These are phyloP conservation scores for Melipona quadrifasciata DNA, from an alignment of 1,140 invertebrate species.

Conservation along the genomic window DNA sequence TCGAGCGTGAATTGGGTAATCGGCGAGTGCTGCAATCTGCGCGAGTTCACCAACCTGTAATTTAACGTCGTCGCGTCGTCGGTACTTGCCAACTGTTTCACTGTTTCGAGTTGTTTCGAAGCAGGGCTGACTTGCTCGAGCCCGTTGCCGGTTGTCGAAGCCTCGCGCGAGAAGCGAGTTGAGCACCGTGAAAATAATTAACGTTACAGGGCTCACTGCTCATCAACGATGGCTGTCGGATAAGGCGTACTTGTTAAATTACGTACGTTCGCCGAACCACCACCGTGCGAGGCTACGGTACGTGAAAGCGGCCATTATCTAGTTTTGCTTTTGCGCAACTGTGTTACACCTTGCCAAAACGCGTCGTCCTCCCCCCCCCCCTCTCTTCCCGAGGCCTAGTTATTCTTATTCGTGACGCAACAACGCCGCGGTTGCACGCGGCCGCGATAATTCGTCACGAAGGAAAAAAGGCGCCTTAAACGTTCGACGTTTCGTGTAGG, in stretches of 20 bases:
- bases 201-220: conserved; percentile 77
- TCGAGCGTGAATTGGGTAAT: background rate
- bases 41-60: background rate
- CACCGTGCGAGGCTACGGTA: conserved; percentile 73
- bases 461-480: background rate
- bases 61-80: background rate
- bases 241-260: conserved; percentile 75
- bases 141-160: background rate
- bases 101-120: background rate
- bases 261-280: conserved; percentile 72
- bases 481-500: background rate
- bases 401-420: conserved; percentile 20
- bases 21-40: background rate
- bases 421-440: background rate
- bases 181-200: conserved; percentile 77
- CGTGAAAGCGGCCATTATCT: conserved; percentile 80
- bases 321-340: conserved; percentile 75
- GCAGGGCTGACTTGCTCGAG: conserved; percentile 10
- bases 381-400: background rate
- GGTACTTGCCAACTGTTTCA: no score
- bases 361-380: no score
- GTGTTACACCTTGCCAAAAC: conserved; percentile 65
- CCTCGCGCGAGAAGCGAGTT: conserved; percentile 30
- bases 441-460: conserved; percentile 1
- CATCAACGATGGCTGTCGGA: conserved; percentile 76